Base-by-base conservation (phyloP, 2,797 vertebrate genomes). In the Sebastes minor region DNA sequence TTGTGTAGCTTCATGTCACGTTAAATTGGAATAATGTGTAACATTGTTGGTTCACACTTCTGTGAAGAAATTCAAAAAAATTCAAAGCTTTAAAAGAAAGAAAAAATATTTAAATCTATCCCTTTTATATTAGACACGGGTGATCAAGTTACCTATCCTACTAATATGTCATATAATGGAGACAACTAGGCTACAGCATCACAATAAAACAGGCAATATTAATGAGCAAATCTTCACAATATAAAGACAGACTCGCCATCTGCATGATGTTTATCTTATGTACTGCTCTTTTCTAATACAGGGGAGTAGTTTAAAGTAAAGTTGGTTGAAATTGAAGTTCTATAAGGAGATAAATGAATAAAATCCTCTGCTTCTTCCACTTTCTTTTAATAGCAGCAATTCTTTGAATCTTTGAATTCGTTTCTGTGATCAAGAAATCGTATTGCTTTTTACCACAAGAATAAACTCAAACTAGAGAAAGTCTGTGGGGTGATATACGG, bases 1-100 rank as follows among this genome's bases (percentile, higher is more conserved):
- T 23, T 78, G 71, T 71, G 33, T 71, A 13, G 42, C 76, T 74
- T 70, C 5, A 20, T 56, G 13, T 75, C 42, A 76, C 46, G 28
- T 32, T 57, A 0, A 2, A 5, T 20, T 66, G 12, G 16, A 61
- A 23, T 49, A 32, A 25, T 20, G 14, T 35, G 13, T 1, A 33
- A 60, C 0, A 18, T 28, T 13, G 23, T 14, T n/a, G 13, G 27
- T 46, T 80, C 8, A 42, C 2, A 42, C 16, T 2, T 38, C 20
- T 59, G 8, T 68, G 14, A 5, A 2, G 8, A 25, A 20, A 10
- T 11, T 7, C 13, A 60, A 3, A 53, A 74, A 25, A 70, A 5
- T 16, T 10, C 3, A 62, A 8, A 4, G 10, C 28, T 56, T 67
- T 27, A n/a, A 32, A 22, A 20, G 18, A 57, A 52, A 56, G 14